Base-by-base conservation (phyloP, 2,888 invertebrate species). In the Himalopsyche anomala region DNA sequence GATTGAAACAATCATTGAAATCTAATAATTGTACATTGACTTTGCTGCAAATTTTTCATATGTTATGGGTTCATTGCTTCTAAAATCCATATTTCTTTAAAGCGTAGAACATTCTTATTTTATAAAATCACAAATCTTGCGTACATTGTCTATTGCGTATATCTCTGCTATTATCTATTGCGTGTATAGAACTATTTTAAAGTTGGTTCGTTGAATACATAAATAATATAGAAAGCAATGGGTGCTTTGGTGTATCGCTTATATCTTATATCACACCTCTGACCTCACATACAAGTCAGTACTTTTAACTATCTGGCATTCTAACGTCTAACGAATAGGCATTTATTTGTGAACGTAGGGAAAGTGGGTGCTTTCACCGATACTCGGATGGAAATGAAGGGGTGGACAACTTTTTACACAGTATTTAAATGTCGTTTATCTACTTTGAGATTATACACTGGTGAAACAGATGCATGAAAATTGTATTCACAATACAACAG, bases 161-260 rank as follows among this genome's bases (percentile, higher is more conserved):
- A 80, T 80, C 80, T 40, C 4, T 11, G 80, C 42, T 36, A n/a
- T 17, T 83, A 85, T 85, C 85, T 85, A 62, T 83, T 83, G 85
- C 85, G 85, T 85, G 85, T 83, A 85, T 85, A 83, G 42, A 83
- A 85, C 82, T 83, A 85, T 85, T 82, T 85, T 83, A 85, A 85
- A 85, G 83, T 80, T 38, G 42, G 74, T 28, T 80, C 19, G 83
- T 28, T 28, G 28, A 28, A 56, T 38, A 80, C 17, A 42, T 80
- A n/a, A 40, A 42, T 51, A 51, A 51, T 28, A 62, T 62, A 62
- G 62, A 62, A 19, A 9, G 62, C 19, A 19, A 19, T 62, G 74
- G 84, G 84, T 51, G n/a, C 12, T 45, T 17, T 12, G 19, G 62
- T 17, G 79, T 80, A 81, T 84, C 82, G 86, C 83, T 81, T 82